Conservation (phyloP, 1,140 invertebrate species). For the Ladona fulva region DNA sequence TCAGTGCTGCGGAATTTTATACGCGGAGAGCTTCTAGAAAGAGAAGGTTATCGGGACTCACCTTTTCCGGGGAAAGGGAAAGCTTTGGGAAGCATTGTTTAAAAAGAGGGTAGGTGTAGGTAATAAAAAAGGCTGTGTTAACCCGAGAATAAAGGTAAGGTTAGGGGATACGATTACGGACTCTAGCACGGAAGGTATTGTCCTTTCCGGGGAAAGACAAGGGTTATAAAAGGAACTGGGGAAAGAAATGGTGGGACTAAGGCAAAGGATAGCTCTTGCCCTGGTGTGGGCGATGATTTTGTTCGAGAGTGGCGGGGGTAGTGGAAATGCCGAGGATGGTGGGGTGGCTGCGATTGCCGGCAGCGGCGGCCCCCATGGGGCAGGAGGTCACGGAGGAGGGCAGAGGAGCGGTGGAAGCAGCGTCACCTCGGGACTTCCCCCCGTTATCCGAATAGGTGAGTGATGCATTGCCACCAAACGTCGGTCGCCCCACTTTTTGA, state of each 20-base stretch:
- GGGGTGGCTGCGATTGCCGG: background rate
- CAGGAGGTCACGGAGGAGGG: background rate
- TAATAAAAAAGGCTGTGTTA: too few species aligned
- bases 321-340: background rate
- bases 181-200: too few species aligned
- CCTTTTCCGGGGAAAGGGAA: too few species aligned
- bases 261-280: background rate
- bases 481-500: too few species aligned
- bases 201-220: too few species aligned
- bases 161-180: too few species aligned
- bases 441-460: background rate
- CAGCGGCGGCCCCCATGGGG: background rate
- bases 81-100: too few species aligned
- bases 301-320: background rate
- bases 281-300: background rate
- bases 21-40: too few species aligned
- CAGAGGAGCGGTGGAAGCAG: background rate
- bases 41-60: too few species aligned
- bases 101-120: too few species aligned
- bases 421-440: background rate
- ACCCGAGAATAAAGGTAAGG: too few species aligned
- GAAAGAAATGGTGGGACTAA: background rate
- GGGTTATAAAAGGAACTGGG: background rate
- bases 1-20: too few species aligned
- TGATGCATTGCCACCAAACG: background rate